Percentiles rank a stretch among this genome's conserved stretches.
phyloP scores from a whole-genome alignment of 2,113 vertebrate species.

The Tragelaphus buxtoni region DNA sequence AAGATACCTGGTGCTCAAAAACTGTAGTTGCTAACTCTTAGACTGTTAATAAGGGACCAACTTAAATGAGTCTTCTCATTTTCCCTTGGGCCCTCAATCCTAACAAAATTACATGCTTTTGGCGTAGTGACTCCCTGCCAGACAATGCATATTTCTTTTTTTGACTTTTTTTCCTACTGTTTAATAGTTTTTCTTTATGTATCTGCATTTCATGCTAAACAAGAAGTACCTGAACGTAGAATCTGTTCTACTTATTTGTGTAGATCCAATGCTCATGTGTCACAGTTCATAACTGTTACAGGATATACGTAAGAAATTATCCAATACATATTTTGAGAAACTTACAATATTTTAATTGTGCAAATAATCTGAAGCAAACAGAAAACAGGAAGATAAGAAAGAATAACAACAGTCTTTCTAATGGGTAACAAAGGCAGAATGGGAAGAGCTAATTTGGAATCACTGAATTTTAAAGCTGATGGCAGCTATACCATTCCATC shows the following conservation, averaged over 20 bases:
- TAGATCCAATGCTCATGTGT: not conserved
- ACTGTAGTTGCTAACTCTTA: not conserved
- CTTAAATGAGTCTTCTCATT: not conserved
- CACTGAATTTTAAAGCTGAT: slow-evolving; percentile 30
- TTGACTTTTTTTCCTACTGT: not conserved
- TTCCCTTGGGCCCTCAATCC: not conserved
- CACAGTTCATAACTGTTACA: not conserved
- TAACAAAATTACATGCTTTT: not conserved
- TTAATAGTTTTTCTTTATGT: not conserved
- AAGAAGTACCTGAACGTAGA: not conserved
- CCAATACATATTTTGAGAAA: not conserved
- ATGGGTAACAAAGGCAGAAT: slow-evolving; percentile 27
- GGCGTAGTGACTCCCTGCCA: not conserved
- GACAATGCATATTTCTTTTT: not conserved
- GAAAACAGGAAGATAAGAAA: slow-evolving; percentile 41
- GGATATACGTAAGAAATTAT: not conserved
- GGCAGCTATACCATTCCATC: slow-evolving; percentile 30
- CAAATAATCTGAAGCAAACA: slow-evolving; percentile 48
- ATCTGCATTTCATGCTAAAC: not conserved
- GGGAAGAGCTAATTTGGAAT: slow-evolving; percentile 40
- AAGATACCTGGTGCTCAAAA: not conserved
- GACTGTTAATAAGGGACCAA: not conserved
- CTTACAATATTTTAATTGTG: slow-evolving; percentile 44
- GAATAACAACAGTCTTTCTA: slow-evolving; percentile 28
- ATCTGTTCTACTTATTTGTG: not conserved